Evolutionary conservation across 2,888 invertebrate species (phyloP).

Genomic region (Brenthis ino): DNA sequence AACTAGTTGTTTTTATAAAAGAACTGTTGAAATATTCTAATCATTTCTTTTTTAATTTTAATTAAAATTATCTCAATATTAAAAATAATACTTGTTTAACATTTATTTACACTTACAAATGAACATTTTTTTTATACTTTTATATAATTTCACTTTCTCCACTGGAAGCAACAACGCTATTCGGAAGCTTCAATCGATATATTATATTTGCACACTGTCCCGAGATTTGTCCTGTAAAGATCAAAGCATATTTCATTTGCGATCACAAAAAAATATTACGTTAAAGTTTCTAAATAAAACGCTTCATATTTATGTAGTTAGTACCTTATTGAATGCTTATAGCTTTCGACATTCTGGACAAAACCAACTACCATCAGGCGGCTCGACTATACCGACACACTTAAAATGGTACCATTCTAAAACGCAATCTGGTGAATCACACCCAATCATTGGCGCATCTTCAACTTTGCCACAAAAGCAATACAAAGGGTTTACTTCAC

Average conservation of each 20-base stretch:
- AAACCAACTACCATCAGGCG: slow-evolving; percentile 63
- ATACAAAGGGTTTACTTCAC: slow-evolving; percentile 49
- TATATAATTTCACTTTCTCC: not conserved
- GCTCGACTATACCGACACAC: slow-evolving; percentile 57
- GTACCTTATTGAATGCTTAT: slow-evolving; percentile 2
- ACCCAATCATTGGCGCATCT: slow-evolving; percentile 62
- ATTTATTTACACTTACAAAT: not conserved
- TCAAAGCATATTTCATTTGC: not conserved
- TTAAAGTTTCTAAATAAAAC: not conserved
- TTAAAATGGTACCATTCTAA: slow-evolving; percentile 65
- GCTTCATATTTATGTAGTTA: not conserved
- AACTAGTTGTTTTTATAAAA: too few species aligned
- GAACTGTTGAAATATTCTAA: too few species aligned
- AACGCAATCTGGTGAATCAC: slow-evolving; percentile 56
- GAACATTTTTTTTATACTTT: not conserved
- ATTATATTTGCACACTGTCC: slow-evolving; percentile 6
- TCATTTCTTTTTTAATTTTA: too few species aligned
- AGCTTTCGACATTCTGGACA: slow-evolving; percentile 54
- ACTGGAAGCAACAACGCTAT: not conserved
- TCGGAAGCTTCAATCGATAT: not conserved
- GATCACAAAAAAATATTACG: not conserved
- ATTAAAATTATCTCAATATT: not conserved
- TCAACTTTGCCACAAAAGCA: slow-evolving; percentile 60
- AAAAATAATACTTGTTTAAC: not conserved
- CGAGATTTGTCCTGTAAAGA: slow-evolving; percentile 14